These are phyloP conservation scores for Blera fallax DNA, from an alignment of 2,888 invertebrate species.

Conservation along the genomic window DNA sequence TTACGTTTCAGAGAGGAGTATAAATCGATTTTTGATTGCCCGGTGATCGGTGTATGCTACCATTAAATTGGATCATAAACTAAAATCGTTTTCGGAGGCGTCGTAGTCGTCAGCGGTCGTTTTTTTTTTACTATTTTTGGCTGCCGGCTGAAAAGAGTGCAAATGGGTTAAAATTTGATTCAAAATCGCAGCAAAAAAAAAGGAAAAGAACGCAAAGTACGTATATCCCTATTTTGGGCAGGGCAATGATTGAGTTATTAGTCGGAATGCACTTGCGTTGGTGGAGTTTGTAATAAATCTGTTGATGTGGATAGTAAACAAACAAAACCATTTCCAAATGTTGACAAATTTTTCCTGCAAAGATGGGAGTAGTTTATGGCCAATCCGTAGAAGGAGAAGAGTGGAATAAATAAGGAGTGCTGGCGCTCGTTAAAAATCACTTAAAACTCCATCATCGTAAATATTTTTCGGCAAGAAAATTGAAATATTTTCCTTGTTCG, in stretches of 20 bases:
- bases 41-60: slow-evolving; percentile 56
- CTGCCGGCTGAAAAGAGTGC: not conserved
- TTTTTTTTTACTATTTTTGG: not conserved
- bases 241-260: slow-evolving; percentile 44
- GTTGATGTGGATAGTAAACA: slow-evolving; percentile 27
- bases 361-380: not conserved
- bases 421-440: slow-evolving; percentile 67
- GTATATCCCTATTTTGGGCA: not conserved
- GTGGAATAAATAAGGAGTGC: no score
- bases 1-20: slow-evolving; percentile 21
- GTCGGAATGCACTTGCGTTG: slow-evolving; percentile 31
- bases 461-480: slow-evolving; percentile 21
- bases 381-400: not conserved
- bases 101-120: not conserved
- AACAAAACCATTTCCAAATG: slow-evolving; percentile 34
- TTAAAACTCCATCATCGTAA: slow-evolving; percentile 70
- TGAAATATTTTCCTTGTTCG: slow-evolving; percentile 25
- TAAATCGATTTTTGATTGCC: slow-evolving; percentile 66
- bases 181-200: not conserved
- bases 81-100: slow-evolving; percentile 44
- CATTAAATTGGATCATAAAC: slow-evolving; percentile 67
- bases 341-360: slow-evolving; percentile 32
- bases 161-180: slow-evolving; percentile 30
- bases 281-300: slow-evolving; percentile 30
- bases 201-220: not conserved